phyloP scores from a whole-genome alignment of 37 sponge, comb jelly and placozoan genomes.

The Bolinopsis microptera region DNA sequence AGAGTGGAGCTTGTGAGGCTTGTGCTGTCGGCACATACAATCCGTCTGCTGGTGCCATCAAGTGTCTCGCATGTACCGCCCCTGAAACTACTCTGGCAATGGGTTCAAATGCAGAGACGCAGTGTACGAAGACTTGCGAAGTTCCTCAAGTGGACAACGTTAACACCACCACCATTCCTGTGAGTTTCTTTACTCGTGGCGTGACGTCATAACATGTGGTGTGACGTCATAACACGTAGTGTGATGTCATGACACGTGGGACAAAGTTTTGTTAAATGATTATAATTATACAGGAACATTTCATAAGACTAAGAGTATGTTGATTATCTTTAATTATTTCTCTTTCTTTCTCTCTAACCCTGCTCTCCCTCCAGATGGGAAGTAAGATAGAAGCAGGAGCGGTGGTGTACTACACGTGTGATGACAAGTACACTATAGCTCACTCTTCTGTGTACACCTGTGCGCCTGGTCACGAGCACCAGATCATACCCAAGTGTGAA shows the following conservation, averaged over 20 bases:
- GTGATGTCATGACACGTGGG: no score
- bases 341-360: no score
- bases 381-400: background rate
- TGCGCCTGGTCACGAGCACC: background rate
- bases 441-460: background rate
- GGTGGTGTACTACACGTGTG: background rate
- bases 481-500: background rate
- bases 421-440: background rate
- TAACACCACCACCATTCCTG: constrained; percentile 24
- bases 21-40: background rate
- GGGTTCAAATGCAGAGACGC: background rate
- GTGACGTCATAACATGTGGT: no score
- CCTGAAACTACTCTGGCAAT: background rate
- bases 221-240: no score
- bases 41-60: background rate
- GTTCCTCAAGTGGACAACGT: background rate
- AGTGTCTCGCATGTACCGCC: background rate
- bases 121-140: background rate
- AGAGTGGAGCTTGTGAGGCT: background rate
- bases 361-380: background rate
- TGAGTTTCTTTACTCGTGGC: background rate
- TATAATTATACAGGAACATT: no score
- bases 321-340: no score
- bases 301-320: no score
- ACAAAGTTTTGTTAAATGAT: no score